Base-by-base conservation (phyloP, 2,113 vertebrate species). In the Prochilodus magdalenae region DNA sequence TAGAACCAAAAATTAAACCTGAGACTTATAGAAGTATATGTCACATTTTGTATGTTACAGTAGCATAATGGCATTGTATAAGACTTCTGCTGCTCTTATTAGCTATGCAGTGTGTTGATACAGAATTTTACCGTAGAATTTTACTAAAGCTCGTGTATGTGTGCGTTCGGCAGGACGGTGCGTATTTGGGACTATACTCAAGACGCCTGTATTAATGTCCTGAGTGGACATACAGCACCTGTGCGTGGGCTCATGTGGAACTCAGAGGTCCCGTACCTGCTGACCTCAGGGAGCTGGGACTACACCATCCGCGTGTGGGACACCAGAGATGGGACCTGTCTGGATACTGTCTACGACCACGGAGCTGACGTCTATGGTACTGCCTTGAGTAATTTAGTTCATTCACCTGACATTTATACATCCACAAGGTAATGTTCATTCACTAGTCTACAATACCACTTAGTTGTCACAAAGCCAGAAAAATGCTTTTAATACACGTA, bases 121-220 rank as follows among this genome's bases (percentile, higher is more conserved):
- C n/a, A n/a, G n/a, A n/a, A n/a, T n/a, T n/a, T n/a, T n/a, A n/a
- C n/a, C n/a, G n/a, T n/a, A n/a, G n/a, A n/a, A n/a, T 57, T 74
- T 7, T 33, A 14, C 66, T 44, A 11, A 13, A 69, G 18, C 16
- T n/a, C 73, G 47, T 73, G 36, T 74, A 26, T 67, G 8, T 73
- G 13, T 73, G 26, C 66, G 27, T 73, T 44, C 4, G 55, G 1
- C 90, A 99, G 98, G 53, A 97, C 97, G 33, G 96, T 99, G 73
- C 94, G 98, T 36, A 96, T 99, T 87, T 99, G 98, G 98, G 97
- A 99, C 90, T 99, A 99, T 82, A 99, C 98, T 65, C 95, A 99
- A 86, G 98, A 99, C 47, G 94, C 96, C 5, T 99, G 98, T 75
- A 97, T 98, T 89, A 98, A 93, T 78, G 90, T 98, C 77, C 94